Conservation (phyloP, 2,113 vertebrate genomes). For the Eudyptes chrysolophus region DNA sequence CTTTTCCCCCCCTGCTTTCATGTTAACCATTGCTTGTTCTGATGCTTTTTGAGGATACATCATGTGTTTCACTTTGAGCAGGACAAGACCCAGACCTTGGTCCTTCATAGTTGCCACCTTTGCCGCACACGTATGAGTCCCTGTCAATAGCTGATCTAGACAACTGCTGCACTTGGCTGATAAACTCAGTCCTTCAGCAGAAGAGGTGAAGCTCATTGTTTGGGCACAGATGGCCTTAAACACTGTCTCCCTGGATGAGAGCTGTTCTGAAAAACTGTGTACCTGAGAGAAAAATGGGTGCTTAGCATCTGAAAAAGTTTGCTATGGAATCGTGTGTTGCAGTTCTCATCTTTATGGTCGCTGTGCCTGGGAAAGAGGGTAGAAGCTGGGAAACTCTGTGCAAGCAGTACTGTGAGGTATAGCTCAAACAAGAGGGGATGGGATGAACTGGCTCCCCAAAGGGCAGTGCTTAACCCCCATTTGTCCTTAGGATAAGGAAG, state of each 20-base stretch:
- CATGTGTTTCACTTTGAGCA: background rate
- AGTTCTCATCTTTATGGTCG: background rate
- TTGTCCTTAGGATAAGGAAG: background rate
- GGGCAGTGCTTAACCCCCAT: background rate
- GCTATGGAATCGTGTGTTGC: background rate
- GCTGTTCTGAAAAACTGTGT: background rate
- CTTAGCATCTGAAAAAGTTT: background rate
- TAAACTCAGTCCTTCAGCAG: background rate
- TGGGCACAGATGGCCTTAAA: background rate
- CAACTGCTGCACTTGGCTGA: background rate
- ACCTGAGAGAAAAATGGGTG: background rate
- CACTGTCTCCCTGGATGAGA: background rate
- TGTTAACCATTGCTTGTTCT: background rate
- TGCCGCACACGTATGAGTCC: accelerated
- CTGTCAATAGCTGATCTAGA: background rate
- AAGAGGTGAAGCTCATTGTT: background rate
- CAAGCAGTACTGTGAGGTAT: background rate
- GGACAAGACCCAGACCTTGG: background rate
- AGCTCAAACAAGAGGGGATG: background rate
- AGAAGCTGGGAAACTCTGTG: background rate
- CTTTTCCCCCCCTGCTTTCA: background rate
- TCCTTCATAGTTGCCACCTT: background rate
- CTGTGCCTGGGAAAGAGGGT: background rate
- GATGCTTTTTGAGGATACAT: background rate
- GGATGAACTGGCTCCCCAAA: background rate